Evolutionary conservation across 2,888 invertebrate genomes (phyloP).

Genomic region (Cistogaster globosa): DNA sequence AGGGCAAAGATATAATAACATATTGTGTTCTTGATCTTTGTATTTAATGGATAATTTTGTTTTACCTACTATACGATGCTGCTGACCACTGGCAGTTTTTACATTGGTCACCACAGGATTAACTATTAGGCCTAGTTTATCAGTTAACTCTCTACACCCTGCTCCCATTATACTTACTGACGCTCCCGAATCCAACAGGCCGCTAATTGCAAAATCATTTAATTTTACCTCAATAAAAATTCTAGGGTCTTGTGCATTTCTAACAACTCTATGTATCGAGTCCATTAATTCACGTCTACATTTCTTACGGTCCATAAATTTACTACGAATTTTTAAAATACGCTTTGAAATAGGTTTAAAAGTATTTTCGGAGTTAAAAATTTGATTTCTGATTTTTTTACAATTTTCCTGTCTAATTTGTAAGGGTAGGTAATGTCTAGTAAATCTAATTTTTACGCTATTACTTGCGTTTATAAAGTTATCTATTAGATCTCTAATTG

Average conservation of each 20-base stretch:
- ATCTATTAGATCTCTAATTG: background rate
- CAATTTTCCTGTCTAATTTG: background rate
- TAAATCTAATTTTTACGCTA: background rate
- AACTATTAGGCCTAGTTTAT: background rate
- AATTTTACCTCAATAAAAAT: too few relatives aligned
- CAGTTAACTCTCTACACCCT: constrained; percentile 5
- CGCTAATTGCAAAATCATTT: too few relatives aligned
- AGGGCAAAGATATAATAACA: too few relatives aligned
- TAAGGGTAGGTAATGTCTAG: background rate
- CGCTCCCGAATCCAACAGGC: too few relatives aligned
- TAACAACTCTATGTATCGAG: too few relatives aligned
- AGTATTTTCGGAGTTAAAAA: background rate
- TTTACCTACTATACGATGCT: constrained; percentile 7
- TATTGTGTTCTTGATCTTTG: background rate
- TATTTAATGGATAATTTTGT: background rate
- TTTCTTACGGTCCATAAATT: background rate
- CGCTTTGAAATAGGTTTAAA: background rate
- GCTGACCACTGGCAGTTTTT: constrained; percentile 11
- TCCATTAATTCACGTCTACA: background rate
- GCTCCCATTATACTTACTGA: constrained; percentile 18
- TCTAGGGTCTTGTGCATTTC: too few relatives aligned
- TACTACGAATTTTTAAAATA: background rate
- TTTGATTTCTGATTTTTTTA: background rate
- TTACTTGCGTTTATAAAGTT: background rate
- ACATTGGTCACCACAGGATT: background rate